Evolutionary conservation across 2,797 vertebrate species (phyloP).

Genomic region (Bradypus variegatus): DNA sequence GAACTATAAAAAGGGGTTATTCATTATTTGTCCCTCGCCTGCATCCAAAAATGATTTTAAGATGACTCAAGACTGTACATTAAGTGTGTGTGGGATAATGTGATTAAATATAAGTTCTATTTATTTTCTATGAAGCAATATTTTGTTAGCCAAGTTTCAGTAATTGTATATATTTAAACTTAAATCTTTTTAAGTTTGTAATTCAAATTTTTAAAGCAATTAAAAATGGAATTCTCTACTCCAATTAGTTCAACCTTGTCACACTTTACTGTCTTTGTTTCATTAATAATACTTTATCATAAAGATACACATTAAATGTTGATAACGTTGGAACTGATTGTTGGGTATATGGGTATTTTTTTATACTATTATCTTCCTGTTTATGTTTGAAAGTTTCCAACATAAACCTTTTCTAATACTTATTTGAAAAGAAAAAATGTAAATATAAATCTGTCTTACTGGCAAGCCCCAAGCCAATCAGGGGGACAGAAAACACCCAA

Average conservation of each 20-base stretch:
- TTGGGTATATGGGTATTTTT: background rate
- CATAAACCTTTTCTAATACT: background rate
- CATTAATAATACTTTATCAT: background rate
- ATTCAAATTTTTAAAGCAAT: background rate
- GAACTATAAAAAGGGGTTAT: background rate
- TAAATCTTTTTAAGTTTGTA: background rate
- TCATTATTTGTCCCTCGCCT: background rate
- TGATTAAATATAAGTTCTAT: background rate
- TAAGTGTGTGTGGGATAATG: background rate
- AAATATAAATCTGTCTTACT: background rate
- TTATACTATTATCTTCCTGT: background rate
- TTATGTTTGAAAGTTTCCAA: background rate
- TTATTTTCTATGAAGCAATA: background rate
- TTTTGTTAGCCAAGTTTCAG: conserved; percentile 12
- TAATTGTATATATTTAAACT: background rate
- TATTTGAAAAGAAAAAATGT: background rate
- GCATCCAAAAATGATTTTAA: background rate
- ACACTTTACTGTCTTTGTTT: background rate
- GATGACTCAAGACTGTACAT: background rate
- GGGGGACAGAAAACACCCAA: background rate
- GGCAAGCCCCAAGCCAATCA: background rate
- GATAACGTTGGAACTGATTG: background rate
- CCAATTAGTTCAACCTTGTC: background rate
- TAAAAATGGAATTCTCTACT: background rate
- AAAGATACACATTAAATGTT: background rate